phyloP scores from a whole-genome alignment of 2,797 vertebrate species.

The Peromyscus melanophrys region DNA sequence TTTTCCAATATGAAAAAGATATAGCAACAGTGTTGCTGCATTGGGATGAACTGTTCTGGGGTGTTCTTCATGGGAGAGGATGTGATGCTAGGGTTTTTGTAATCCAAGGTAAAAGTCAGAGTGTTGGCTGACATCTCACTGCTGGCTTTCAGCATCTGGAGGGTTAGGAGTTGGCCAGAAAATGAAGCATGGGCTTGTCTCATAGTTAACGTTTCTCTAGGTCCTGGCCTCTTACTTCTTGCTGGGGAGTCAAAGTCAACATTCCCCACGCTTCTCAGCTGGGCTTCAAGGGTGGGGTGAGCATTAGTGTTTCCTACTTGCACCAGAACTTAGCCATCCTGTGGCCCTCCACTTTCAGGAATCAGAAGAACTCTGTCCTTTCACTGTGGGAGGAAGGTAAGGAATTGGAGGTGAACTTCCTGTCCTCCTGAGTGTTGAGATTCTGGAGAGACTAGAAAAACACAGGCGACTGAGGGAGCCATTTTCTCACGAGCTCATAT shows the following conservation, averaged over 20 bases:
- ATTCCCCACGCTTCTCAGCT: background rate
- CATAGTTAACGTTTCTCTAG: background rate
- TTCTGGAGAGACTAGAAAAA: background rate
- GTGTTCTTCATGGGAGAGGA: background rate
- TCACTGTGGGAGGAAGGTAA: background rate
- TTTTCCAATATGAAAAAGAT: constrained; percentile 14
- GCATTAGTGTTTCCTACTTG: background rate
- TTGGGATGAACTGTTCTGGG: background rate
- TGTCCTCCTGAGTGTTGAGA: background rate
- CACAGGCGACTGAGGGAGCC: background rate
- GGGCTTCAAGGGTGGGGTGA: background rate
- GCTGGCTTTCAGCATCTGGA: background rate
- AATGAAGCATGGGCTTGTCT: background rate
- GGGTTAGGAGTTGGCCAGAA: background rate
- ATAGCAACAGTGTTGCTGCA: background rate
- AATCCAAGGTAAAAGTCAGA: background rate
- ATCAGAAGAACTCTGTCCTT: fast-evolving
- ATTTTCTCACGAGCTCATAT: background rate
- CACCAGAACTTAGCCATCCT: background rate
- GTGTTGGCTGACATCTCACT: background rate
- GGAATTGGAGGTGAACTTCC: background rate
- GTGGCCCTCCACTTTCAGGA: background rate
- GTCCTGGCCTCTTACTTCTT: background rate
- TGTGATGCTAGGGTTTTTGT: background rate
- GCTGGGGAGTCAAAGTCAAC: background rate